Conservation (phyloP, 2,797 vertebrate species). For the Pipistrellus nathusii region DNA sequence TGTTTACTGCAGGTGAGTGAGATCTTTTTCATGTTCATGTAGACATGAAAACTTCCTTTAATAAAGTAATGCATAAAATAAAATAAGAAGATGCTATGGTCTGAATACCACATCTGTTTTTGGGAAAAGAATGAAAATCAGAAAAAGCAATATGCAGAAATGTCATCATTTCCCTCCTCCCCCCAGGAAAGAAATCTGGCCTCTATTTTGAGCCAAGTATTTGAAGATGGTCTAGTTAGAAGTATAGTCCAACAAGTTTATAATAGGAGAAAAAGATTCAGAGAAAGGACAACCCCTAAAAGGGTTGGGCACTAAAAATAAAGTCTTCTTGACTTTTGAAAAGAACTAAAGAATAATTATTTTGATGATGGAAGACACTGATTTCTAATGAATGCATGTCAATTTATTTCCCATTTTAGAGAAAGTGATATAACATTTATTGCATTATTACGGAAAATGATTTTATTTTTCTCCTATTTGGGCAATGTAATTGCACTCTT, state of each 20-base stretch:
- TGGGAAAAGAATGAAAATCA: constrained; percentile 69
- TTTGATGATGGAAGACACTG: constrained; percentile 12
- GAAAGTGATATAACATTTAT: constrained; percentile 41
- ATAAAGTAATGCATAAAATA: constrained; percentile 60
- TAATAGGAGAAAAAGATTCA: background rate
- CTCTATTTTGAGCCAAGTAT: constrained; percentile 61
- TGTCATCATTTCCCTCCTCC: constrained; percentile 44
- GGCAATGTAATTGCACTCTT: background rate
- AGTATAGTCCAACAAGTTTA: background rate
- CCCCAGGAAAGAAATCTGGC: constrained; percentile 49
- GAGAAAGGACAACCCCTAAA: background rate
- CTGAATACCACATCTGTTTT: constrained; percentile 64
- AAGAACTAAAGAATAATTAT: constrained; percentile 46
- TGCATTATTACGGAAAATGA: background rate
- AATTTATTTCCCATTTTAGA: constrained; percentile 36
- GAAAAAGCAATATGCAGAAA: constrained; percentile 63
- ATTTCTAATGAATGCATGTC: background rate
- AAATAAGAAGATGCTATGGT: constrained; percentile 66
- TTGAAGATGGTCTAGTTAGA: constrained; percentile 48
- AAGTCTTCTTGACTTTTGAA: constrained; percentile 12
- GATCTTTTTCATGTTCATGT: constrained; percentile 45
- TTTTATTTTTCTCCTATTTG: constrained; percentile 10
- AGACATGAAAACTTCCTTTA: constrained; percentile 58
- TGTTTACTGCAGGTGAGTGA: constrained; percentile 61
- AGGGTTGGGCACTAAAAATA: background rate